phyloP scores from a whole-genome alignment of 2,888 invertebrate species.

The Chymomyza procnemis region DNA sequence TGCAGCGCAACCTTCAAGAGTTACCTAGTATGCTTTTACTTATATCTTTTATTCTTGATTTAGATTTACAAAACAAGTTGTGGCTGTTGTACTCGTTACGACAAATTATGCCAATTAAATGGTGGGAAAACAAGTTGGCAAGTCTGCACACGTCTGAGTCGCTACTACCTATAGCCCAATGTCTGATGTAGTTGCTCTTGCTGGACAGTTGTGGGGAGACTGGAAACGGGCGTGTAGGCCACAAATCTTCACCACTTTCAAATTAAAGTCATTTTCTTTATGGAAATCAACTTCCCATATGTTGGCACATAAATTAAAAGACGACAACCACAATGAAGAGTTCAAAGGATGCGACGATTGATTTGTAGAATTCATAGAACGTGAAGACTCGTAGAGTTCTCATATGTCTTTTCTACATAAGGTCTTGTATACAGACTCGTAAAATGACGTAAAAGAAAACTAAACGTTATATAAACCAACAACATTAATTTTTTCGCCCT shows the following conservation, averaged over 20 bases:
- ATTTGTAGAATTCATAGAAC: too few species aligned
- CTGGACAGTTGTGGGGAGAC: conserved; percentile 35
- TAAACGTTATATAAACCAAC: too few species aligned
- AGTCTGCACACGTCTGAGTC: conserved; percentile 53
- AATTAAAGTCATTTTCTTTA: conserved; percentile 48
- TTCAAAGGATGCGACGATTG: conserved; percentile 2
- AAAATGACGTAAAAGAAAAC: too few species aligned
- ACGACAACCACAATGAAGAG: background rate
- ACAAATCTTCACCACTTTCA: conserved; percentile 24
- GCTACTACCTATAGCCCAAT: background rate
- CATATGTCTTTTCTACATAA: too few species aligned
- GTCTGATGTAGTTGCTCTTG: conserved; percentile 37
- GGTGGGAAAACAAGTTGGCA: conserved; percentile 69
- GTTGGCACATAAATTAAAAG: background rate
- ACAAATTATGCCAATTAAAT: conserved; percentile 73
- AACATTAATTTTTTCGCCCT: too few species aligned
- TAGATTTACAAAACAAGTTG: conserved; percentile 14
- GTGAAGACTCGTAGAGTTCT: too few species aligned
- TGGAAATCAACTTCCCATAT: background rate
- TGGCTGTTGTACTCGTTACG: conserved; percentile 35
- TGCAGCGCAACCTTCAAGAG: background rate
- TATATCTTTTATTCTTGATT: conserved; percentile 20
- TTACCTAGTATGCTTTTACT: background rate
- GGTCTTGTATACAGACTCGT: too few species aligned
- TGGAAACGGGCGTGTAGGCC: conserved; percentile 21